Base-by-base conservation (phyloP, 2,113 vertebrate genomes). In the Archocentrus centrarchus region DNA sequence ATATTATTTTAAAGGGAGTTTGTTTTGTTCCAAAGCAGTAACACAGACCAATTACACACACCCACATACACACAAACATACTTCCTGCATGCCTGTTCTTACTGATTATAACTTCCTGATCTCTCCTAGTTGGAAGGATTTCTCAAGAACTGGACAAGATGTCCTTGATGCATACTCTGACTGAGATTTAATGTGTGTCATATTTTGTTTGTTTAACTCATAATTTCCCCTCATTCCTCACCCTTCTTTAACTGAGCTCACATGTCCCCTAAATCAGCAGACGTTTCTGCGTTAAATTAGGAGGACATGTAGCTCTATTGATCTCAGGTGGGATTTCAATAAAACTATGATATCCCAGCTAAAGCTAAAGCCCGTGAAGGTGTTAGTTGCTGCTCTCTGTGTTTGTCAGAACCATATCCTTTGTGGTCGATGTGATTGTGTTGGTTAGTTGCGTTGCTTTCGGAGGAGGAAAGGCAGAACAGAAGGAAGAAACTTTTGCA, bases 401-500 rank as follows among this genome's bases (percentile, higher is more conserved):
- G 53, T 61, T 35, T 75, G 37, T 11, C 2, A n/a, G 50, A 62
- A 64, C 17, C 24, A 3, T 8, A 13, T 39, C 59, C 30, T 39
- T 70, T 7, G 0, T 1, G 20, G 35, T 13, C 18, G 10, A 9
- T 18, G 22, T 20, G 18, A n/a, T n/a, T 58, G 41, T 64, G 20
- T 24, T 24, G 47, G 30, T 77, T 24, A 10, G 9, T 63, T 59
- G 35, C 64, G 80, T 73, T 59, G 53, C 50, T 80, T 76, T 81
- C 30, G 37, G 30, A 44, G 30, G 57, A 60, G 44, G 27, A 59
- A 77, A 79, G 50, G 39, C 53, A 89, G 88, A 75, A 64, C 75
- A 22, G 2, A 32, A 91, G 94, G 90, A 93, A 94, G 93, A 93
- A 94, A 95, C 86, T 79, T 32, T 60, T 60, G 30, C 82, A 35